Evolutionary conservation across 2,797 vertebrate genomes (phyloP).

Genomic region (Manis pentadactyla): DNA sequence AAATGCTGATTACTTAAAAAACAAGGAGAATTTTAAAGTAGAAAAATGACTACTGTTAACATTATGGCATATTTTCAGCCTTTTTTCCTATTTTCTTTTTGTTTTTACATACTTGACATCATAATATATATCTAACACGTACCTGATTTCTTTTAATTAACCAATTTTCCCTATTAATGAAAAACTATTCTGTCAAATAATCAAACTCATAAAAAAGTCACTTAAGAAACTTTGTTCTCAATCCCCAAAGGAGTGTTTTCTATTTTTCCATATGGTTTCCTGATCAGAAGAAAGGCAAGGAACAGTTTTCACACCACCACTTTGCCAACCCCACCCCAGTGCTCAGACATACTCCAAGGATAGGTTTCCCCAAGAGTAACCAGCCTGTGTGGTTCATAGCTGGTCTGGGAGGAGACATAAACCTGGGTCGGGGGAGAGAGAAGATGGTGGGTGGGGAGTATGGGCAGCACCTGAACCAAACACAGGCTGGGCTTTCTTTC

Average conservation of each 20-base stretch:
- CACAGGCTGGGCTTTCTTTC: background rate
- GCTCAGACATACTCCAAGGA: background rate
- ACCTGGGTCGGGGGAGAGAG: background rate
- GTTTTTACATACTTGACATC: constrained; percentile 19
- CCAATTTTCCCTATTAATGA: constrained; percentile 40
- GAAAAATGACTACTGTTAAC: background rate
- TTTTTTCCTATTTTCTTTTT: background rate
- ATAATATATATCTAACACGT: background rate
- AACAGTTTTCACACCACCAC: background rate
- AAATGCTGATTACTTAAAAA: constrained; percentile 19
- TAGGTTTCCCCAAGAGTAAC: background rate
- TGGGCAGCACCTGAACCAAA: background rate
- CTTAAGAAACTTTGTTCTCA: background rate
- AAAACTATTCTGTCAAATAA: constrained; percentile 21
- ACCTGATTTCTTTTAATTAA: constrained; percentile 44
- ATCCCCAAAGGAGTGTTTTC: background rate
- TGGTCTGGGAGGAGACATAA: background rate
- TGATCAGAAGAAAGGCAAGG: background rate
- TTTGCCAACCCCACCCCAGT: background rate
- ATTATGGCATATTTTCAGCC: background rate
- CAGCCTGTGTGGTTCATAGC: no score
- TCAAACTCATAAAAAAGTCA: background rate
- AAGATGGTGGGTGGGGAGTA: fast-evolving
- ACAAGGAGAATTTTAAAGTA: background rate
- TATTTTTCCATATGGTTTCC: background rate